A percentile compares a stretch with the other conserved stretches of the same genome.
phyloP scores from a whole-genome alignment of 2,888 invertebrate genomes.

The Vanessa cardui region DNA sequence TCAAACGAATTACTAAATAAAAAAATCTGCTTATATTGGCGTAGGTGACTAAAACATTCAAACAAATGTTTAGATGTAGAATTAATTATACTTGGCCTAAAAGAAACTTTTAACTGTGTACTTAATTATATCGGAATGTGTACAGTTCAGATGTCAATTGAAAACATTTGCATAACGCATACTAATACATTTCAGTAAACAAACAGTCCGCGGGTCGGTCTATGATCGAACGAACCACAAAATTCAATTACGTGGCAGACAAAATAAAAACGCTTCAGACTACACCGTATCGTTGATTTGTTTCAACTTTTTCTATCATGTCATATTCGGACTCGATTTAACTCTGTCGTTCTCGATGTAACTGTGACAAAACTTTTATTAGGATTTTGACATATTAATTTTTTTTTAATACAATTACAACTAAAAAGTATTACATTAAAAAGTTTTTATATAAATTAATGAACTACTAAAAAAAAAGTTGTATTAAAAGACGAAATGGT shows the following conservation, averaged over 20 bases:
- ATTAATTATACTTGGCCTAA: neutral
- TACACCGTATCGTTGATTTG: conserved; percentile 72
- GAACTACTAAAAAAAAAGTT: no score
- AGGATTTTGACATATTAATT: conserved; percentile 21
- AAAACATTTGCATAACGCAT: conserved; percentile 35
- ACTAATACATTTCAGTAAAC: conserved; percentile 37
- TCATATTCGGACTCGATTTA: conserved; percentile 38
- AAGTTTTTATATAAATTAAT: no score
- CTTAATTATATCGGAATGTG: conserved; percentile 8
- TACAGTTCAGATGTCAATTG: conserved; percentile 25
- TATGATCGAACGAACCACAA: conserved; percentile 70
- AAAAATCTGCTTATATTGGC: no score
- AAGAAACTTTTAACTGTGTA: neutral
- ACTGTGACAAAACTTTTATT: neutral
- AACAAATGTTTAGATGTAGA: neutral
- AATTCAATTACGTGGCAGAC: conserved; percentile 79
- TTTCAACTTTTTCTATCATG: conserved; percentile 65
- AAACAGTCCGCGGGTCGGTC: conserved; percentile 43
- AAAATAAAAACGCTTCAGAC: conserved; percentile 73
- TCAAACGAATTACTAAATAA: no score
- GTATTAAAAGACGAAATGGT: no score
- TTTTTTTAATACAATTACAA: no score
- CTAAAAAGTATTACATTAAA: no score
- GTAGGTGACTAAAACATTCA: neutral
- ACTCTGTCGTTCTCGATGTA: neutral